phyloP scores from a whole-genome alignment of 2,797 vertebrate species.

The Hyperoplus lanceolatus region DNA sequence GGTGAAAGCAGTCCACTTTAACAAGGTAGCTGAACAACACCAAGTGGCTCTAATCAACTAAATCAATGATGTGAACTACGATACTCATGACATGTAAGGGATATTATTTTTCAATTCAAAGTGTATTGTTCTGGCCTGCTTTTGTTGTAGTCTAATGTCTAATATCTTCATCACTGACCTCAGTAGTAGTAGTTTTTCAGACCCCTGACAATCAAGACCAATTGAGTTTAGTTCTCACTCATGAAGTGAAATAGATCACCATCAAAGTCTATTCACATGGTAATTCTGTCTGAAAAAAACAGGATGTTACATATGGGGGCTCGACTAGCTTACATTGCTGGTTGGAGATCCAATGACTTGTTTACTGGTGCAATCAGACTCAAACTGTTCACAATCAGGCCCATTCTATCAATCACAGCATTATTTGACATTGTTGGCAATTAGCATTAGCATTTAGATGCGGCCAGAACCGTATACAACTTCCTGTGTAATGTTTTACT shows the following conservation, averaged over 20 bases:
- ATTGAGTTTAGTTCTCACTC: conserved; percentile 40
- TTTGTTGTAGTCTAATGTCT: conserved; percentile 15
- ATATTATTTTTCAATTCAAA: conserved; percentile 9
- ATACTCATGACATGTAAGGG: not conserved
- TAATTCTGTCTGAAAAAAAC: conserved; percentile 45
- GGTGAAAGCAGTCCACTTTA: not conserved
- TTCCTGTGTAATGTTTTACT: conserved; percentile 7
- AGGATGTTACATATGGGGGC: conserved; percentile 10
- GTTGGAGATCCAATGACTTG: conserved; percentile 57
- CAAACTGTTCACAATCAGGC: conserved; percentile 76
- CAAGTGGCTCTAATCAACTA: conserved; percentile 1
- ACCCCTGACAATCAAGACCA: conserved; percentile 63
- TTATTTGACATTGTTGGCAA: conserved; percentile 52
- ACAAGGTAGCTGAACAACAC: not conserved
- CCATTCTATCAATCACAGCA: conserved; percentile 69
- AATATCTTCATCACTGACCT: conserved; percentile 49
- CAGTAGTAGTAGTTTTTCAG: conserved; percentile 12
- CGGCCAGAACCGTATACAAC: conserved; percentile 9
- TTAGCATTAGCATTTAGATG: conserved; percentile 58
- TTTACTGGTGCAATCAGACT: conserved; percentile 74
- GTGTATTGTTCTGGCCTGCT: conserved; percentile 11
- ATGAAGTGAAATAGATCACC: conserved; percentile 55
- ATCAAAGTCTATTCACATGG: conserved; percentile 62
- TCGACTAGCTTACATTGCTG: conserved; percentile 43
- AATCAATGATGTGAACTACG: not conserved